Conservation (phyloP, 2,113 vertebrate species). For the Cygnus buccinator region DNA sequence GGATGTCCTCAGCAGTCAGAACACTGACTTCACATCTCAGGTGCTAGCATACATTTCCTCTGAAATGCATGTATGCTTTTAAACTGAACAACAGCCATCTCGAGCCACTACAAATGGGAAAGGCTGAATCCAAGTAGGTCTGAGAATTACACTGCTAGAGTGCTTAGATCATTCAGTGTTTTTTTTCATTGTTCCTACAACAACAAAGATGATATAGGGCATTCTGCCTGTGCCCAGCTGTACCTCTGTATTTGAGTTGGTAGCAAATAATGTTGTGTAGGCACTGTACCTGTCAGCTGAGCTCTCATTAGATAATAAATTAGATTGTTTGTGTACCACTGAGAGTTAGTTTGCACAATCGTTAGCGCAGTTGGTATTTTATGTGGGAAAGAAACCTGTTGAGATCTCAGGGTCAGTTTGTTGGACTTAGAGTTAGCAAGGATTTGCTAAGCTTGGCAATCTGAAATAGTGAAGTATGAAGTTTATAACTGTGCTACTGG, state of each 20-base stretch:
- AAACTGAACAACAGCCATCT: neutral
- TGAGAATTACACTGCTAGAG: neutral
- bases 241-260: accelerated
- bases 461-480: neutral
- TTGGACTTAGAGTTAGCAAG: neutral
- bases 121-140: neutral
- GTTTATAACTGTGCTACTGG: neutral
- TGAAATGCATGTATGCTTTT: neutral
- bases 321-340: too few species aligned
- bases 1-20: neutral
- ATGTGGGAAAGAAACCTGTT: neutral
- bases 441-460: neutral
- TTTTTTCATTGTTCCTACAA: neutral
- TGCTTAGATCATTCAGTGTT: neutral
- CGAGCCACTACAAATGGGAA: neutral
- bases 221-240: neutral
- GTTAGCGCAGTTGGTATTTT: neutral
- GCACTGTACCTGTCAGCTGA: neutral
- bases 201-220: accelerated
- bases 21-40: neutral
- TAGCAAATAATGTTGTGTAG: neutral
- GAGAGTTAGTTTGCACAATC: neutral
- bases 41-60: neutral
- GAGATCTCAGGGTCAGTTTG: neutral
- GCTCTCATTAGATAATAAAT: neutral